These are phyloP conservation scores for Arnoldichthys spilopterus DNA, from an alignment of 2,797 vertebrate genomes.

Conservation along the genomic window DNA sequence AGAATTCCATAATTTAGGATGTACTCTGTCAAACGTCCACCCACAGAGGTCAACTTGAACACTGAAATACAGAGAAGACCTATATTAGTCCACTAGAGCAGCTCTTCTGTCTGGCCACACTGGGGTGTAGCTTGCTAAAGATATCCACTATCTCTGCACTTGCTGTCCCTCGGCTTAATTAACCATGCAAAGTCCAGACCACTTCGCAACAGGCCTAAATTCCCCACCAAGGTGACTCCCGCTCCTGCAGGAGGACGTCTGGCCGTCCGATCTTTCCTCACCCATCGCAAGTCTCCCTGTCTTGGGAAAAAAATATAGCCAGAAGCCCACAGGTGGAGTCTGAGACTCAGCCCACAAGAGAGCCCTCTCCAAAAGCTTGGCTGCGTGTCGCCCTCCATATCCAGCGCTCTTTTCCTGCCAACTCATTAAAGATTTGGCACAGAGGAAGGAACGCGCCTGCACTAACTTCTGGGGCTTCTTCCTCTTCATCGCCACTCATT, in stretches of 20 bases:
- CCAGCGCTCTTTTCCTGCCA: conserved; percentile 28
- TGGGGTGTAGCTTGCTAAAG: neutral
- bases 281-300: neutral
- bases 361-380: conserved; percentile 23
- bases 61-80: too few relatives aligned
- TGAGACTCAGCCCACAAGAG: conserved; percentile 16
- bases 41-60: too few relatives aligned
- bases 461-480: conserved; percentile 30
- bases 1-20: too few relatives aligned
- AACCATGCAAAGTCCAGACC: conserved; percentile 47
- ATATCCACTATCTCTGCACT: conserved; percentile 19
- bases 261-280: conserved; percentile 1
- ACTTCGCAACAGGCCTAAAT: conserved; percentile 12
- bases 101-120: conserved; percentile 1
- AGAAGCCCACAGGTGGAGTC: conserved; percentile 30
- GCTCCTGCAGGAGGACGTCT: conserved; percentile 5
- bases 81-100: neutral
- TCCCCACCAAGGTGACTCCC: neutral
- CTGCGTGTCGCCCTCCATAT: neutral
- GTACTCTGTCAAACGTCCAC: too few relatives aligned
- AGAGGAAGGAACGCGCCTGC: neutral
- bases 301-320: conserved; percentile 15
- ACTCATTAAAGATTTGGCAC: conserved; percentile 52
- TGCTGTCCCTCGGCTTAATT: conserved; percentile 37
- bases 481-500: conserved; percentile 16